Evolutionary conservation across 2,888 invertebrate genomes (phyloP).

Genomic region (Charanyca ferruginea): DNA sequence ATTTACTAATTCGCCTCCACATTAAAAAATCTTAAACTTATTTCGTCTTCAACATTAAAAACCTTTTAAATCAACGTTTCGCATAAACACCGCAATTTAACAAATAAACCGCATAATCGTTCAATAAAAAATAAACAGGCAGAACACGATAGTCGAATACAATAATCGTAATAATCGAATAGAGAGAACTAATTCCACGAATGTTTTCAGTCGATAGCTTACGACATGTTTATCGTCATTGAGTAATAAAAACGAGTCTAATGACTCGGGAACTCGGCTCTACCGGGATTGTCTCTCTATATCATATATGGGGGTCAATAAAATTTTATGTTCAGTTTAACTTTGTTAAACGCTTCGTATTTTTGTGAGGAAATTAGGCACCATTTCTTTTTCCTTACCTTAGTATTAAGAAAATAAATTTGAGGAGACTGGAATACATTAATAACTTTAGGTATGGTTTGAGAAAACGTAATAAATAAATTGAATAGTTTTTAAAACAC

Average conservation of each 20-base stretch:
- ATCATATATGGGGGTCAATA: slow-evolving; percentile 90
- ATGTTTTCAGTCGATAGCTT: slow-evolving; percentile 90
- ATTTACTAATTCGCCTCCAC: not conserved
- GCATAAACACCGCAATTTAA: slow-evolving; percentile 40
- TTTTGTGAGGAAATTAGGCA: slow-evolving; percentile 70
- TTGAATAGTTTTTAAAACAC: not conserved
- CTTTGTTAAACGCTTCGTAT: slow-evolving; percentile 86
- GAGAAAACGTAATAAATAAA: no score
- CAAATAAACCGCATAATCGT: slow-evolving; percentile 67
- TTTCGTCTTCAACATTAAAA: slow-evolving; percentile 23
- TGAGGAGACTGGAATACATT: not conserved
- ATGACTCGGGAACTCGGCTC: slow-evolving; percentile 87
- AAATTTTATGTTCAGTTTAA: slow-evolving; percentile 90
- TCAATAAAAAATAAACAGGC: slow-evolving; percentile 75
- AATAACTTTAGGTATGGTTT: no score
- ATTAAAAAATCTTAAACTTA: no score
- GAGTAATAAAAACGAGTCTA: slow-evolving; percentile 89
- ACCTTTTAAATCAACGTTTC: slow-evolving; percentile 22
- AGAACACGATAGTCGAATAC: slow-evolving; percentile 78
- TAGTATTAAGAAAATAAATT: slow-evolving; percentile 11
- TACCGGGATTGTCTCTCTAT: slow-evolving; percentile 87
- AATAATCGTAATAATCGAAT: slow-evolving; percentile 86
- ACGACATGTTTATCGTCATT: slow-evolving; percentile 90
- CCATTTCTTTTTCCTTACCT: slow-evolving; percentile 52
- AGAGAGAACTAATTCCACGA: slow-evolving; percentile 85